A percentile compares a stretch with the other conserved stretches of the same genome.
Evolutionary conservation across 2,888 invertebrate species (phyloP).

Genomic region (Hypomecis atomaria): DNA sequence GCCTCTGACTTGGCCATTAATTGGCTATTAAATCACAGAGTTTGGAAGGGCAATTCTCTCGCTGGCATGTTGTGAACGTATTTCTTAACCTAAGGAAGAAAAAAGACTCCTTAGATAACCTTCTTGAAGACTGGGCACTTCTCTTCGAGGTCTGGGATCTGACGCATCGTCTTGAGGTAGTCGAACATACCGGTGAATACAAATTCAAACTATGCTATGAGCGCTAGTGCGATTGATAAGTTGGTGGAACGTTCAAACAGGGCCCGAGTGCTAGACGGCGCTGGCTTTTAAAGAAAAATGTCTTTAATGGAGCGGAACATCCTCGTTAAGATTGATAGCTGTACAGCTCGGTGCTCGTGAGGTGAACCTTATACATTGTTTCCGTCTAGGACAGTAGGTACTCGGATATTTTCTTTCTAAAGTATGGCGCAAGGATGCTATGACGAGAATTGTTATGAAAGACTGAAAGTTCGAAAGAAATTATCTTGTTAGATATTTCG

Average conservation of each 20-base stretch:
- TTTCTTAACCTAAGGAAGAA: conserved; percentile 64
- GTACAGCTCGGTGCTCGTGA: conserved; percentile 15
- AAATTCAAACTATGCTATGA: too few species aligned
- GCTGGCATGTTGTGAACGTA: conserved; percentile 55
- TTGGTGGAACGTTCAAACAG: conserved; percentile 17
- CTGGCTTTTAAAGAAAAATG: conserved; percentile 39
- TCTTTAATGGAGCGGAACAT: conserved; percentile 36
- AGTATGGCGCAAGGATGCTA: too few species aligned
- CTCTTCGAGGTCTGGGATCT: conserved; percentile 56
- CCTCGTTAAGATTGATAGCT: conserved; percentile 37
- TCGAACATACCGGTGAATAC: conserved; percentile 51
- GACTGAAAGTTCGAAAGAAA: too few species aligned
- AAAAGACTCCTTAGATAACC: conserved; percentile 55
- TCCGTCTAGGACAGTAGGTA: not conserved
- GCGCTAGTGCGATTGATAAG: too few species aligned
- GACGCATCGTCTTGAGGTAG: conserved; percentile 48
- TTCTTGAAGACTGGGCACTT: conserved; percentile 66
- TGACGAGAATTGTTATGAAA: too few species aligned
- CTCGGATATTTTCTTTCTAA: not conserved
- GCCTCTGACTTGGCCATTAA: too few species aligned
- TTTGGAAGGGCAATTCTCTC: conserved; percentile 37
- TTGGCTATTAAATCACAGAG: not conserved
- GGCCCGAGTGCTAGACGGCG: conserved; percentile 25
- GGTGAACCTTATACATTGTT: conserved; percentile 10
- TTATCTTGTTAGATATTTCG: too few species aligned